Evolutionary conservation across 1,140 invertebrate genomes (phyloP), one percentile per base, ranked within the genome.

Genomic region (Tribolium madens): DNA sequence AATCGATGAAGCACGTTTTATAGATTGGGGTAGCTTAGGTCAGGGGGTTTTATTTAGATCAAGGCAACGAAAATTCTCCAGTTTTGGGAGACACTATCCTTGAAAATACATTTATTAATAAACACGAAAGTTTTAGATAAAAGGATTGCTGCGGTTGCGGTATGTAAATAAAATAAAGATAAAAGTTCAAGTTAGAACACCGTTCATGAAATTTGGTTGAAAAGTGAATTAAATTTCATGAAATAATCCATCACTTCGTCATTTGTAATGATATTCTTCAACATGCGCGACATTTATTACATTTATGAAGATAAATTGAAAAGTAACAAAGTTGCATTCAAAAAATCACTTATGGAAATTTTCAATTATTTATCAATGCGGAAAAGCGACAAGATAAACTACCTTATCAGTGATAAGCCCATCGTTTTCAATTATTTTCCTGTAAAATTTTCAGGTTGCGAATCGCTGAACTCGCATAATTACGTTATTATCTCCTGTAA

Each of bases 11-110:
- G n/a, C 18, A n/a, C 14, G 57, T 26, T n/a, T n/a, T 33, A 64
- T 64, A 64, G 57, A 64, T 64, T 64, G 36, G 57, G 57, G 57
- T 64, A 13, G 57, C 21, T 64, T 64, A 64, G 57, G 21, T 64
- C 57, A 33, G 26, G 2, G 50, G 1, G 2, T 52, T 57, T 57
- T 64, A 64, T 64, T 64, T 64, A 33, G 57, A 33, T 33, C 57
- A 64, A 64, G 57, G 57, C 3, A 1, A 17, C 4, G 2, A n/a
- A 42, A 42, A n/a, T n/a, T 0, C 2, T n/a, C 36, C 9, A 31
- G 6, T 42, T 42, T 42, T 9, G 36, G 36, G n/a, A 42, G 36
- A 42, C 36, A 26, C 9, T 42, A 7, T 42, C 36, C 36, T 42
- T 42, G 36, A 9, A 42, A 10, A 9, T 42, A 42, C 3, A 42